Conservation (phyloP, 2,888 invertebrate species). For the Chironomus riparius region DNA sequence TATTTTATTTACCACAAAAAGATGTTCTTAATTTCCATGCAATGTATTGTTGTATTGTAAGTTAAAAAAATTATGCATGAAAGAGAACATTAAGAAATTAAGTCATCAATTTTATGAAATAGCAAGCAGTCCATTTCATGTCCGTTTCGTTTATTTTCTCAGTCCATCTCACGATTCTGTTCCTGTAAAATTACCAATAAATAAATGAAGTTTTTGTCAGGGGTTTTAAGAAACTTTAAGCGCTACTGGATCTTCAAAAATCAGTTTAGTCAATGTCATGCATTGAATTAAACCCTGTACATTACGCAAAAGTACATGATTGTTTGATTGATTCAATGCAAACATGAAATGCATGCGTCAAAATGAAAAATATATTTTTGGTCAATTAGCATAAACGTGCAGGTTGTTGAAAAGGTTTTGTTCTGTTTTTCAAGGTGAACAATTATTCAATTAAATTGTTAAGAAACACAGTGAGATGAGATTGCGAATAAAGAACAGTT, state of each 20-base stretch:
- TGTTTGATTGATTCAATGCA: not conserved
- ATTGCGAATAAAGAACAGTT: not conserved
- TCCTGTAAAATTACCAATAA: not conserved
- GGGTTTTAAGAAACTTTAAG: too few relatives aligned
- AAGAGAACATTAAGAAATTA: conserved; percentile 5
- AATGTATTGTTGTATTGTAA: too few relatives aligned
- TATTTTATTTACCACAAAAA: too few relatives aligned
- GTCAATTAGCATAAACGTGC: conserved; percentile 19
- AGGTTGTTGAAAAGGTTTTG: not conserved
- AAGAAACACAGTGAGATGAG: not conserved
- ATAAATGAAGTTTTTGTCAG: not conserved
- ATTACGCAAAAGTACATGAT: not conserved
- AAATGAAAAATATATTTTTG: not conserved
- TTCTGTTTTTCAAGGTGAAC: not conserved
- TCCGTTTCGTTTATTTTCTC: not conserved
- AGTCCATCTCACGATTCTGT: conserved; percentile 1
- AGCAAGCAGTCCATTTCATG: conserved; percentile 1
- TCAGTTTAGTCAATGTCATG: too few relatives aligned
- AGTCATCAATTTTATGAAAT: conserved; percentile 4
- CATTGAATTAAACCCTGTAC: too few relatives aligned
- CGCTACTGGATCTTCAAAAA: too few relatives aligned
- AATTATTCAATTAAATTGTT: not conserved
- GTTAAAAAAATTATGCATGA: not conserved
- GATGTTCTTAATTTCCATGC: not conserved
- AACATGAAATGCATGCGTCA: not conserved